Evolutionary conservation across 2,888 invertebrate species (phyloP), one percentile per base, ranked within the genome.

Genomic region (Epistrophella euchroma): DNA sequence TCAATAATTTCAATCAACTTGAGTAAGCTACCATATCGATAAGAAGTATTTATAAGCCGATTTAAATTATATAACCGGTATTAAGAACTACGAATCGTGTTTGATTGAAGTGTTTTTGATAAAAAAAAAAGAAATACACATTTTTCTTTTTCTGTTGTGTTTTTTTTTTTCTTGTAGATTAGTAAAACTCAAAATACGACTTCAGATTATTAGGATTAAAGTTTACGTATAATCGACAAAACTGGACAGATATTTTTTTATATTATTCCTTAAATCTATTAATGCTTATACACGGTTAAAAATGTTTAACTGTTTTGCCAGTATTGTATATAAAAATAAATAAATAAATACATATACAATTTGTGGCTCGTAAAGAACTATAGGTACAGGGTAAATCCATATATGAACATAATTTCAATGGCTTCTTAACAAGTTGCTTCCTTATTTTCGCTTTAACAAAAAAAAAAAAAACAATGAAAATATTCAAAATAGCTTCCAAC

Each of bases 41-140:
- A 45, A 43, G 43, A 43, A n/a, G 7, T 7, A 9, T 50, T 50
- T 13, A n/a, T n/a, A 19, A 47, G 11, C 19, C 5, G 19, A 47
- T 47, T 47, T 11, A 50, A 7, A 15, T 52, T 25, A 45, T 50
- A 50, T 52, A 52, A 52, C 52, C 15, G 25, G 52, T 52, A 52
- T 52, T 15, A 25, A 28, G 15, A 25, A 15, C 19, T 52, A 7
- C 15, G 3, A 52, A 52, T 52, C 25, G 15, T 52, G 2, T 52
- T 52, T 52, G 15, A 15, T 25, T 52, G 15, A n/a, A 52, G 15
- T 52, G 7, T 52, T 15, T 52, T 52, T 52, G 25, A 25, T 52
- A 25, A 25, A 7, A 19, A 19, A 17, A 45, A 0, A 45, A n/a
- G n/a, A n/a, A n/a, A n/a, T n/a, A n/a, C n/a, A n/a, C n/a, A 0